Conservation (phyloP, 2,113 vertebrate species). For the Lagenorhynchus albirostris region DNA sequence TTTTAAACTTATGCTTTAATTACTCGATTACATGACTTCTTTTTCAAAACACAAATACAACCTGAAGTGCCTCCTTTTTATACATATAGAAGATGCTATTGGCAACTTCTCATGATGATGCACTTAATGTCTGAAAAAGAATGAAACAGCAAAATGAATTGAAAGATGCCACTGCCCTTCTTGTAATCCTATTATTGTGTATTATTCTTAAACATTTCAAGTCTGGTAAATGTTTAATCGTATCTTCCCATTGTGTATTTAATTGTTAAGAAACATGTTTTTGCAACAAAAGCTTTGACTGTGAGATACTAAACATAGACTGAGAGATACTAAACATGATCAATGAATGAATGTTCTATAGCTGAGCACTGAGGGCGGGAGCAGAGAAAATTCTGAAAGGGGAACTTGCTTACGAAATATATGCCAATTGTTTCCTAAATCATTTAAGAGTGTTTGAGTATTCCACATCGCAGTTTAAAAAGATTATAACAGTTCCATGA, state of each 20-base stretch:
- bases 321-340: not conserved
- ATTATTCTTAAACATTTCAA: conserved; percentile 26
- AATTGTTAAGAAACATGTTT: conserved; percentile 29
- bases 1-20: not conserved
- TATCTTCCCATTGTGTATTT: not conserved
- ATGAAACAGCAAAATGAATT: not conserved
- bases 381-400: not conserved
- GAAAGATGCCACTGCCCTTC: not conserved
- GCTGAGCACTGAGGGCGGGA: not conserved
- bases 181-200: not conserved
- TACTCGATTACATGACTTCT: not conserved
- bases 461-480: not conserved
- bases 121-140: not conserved
- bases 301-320: not conserved
- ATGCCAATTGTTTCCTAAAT: not conserved
- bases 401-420: not conserved
- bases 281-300: not conserved
- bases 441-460: not conserved
- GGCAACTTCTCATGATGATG: too few relatives aligned
- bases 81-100: not conserved
- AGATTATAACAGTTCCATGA: not conserved
- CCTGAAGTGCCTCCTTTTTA: not conserved
- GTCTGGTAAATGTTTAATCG: not conserved
- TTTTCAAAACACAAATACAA: not conserved
- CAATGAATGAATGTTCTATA: not conserved